Evolutionary conservation across 1,140 invertebrate species (phyloP), one percentile per base, ranked within the genome.

Genomic region (Drosophila insularis): DNA sequence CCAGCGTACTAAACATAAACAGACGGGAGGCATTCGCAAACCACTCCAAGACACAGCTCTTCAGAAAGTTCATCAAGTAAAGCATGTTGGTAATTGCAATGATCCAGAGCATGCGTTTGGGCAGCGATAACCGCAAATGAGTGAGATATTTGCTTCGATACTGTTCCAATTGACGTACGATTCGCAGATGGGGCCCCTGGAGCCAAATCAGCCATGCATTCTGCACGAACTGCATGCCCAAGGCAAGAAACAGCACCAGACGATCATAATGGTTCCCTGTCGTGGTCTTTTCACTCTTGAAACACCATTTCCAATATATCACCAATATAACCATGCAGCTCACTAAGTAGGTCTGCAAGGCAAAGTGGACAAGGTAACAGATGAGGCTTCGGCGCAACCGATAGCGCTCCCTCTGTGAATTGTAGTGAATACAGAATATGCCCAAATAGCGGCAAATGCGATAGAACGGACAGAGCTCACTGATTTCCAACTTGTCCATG

Each of bases 201-300:
- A 89, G 60, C 65, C 70, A 68, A 1, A 85, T 68, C 0, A 89
- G 66, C 84, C 84, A 89, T 14, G 77, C 68, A 53, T 80, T 89
- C 55, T 89, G 85, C n/a, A 85, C 8, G 3, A 89, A 63, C 7
- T 85, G 80, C 23, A 80, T 78, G 6, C 55, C 17, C 8, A 89
- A 27, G 4, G 73, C 80, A 10, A 72, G 21, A 4, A 89, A 61
- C 13, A 89, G 63, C 0, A 89, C 85, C 0, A 89, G 53, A 7
- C 77, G 63, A 8, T 89, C 84, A 8, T 67, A 89, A 40, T 89
- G 80, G 32, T 89, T 89, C 8, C 80, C 84, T 6, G 84, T 89
- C 1, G 53, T 46, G 39, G 73, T 89, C 43, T 79, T 56, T 6
- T 86, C 78, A 0, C 40, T n/a, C 5, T 54, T 62, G 21, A 89